Conservation (phyloP, 2,888 invertebrate species). For the Orthosia incerta region DNA sequence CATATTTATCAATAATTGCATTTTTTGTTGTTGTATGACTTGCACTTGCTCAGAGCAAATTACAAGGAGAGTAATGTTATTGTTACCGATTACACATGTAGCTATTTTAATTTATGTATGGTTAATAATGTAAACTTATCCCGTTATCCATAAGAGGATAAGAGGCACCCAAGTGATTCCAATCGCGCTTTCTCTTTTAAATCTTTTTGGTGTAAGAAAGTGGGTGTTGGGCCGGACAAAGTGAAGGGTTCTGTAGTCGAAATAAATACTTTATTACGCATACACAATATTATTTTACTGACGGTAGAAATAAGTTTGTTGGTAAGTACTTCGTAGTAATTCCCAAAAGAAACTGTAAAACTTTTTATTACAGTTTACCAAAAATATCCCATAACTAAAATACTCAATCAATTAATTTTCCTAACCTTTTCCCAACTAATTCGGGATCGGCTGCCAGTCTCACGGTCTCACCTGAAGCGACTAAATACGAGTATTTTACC, state of each 20-base stretch:
- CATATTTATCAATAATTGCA: slow-evolving; percentile 44
- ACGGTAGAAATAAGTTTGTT: no score
- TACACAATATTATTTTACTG: no score
- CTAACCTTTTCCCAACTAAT: neutral
- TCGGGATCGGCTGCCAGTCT: neutral
- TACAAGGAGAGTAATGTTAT: neutral
- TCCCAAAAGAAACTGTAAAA: no score
- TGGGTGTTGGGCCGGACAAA: no score
- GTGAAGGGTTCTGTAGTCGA: no score
- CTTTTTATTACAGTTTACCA: no score
- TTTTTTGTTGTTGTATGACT: slow-evolving; percentile 14
- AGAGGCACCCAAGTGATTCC: neutral
- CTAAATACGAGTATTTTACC: neutral
- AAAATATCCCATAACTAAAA: no score
- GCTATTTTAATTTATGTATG: neutral
- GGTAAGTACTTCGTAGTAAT: no score
- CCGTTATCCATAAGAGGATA: neutral
- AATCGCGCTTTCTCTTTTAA: no score
- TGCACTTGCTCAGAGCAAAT: slow-evolving; percentile 8
- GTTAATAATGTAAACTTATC: neutral
- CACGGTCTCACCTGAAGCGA: neutral
- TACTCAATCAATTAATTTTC: neutral
- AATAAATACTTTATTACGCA: no score
- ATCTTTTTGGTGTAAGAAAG: no score
- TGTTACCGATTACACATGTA: neutral